Evolutionary conservation across 2,113 vertebrate genomes (phyloP).

Genomic region (Cebus imitator): DNA sequence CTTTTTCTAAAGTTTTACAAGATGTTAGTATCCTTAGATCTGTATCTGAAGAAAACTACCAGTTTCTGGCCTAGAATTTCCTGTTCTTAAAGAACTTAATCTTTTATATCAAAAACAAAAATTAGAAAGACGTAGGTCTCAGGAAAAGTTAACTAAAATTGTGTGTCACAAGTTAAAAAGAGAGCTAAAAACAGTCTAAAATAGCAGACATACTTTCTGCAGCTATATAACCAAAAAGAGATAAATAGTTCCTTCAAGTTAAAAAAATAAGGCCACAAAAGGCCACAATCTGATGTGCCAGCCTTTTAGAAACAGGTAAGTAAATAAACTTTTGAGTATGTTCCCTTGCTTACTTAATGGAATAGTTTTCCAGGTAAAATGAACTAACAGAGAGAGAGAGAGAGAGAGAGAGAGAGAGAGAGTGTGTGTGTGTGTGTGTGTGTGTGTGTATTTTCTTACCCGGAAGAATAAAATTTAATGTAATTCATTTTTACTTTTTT

Average conservation of each 20-base stretch:
- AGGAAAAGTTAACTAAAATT: constrained; percentile 73
- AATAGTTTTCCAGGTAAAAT: constrained; percentile 16
- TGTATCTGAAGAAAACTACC: background rate
- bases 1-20: constrained; percentile 13
- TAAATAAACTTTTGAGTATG: background rate
- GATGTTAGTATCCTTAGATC: constrained; percentile 38
- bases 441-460: background rate
- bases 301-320: background rate
- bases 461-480: background rate
- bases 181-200: background rate
- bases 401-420: too few relatives aligned
- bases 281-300: background rate
- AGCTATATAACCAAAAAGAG: background rate
- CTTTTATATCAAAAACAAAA: constrained; percentile 75
- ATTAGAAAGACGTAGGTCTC: constrained; percentile 62
- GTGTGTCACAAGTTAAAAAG: background rate
- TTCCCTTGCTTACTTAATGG: background rate
- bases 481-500: background rate
- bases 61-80: constrained; percentile 67
- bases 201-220: background rate
- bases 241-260: background rate
- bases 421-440: background rate
- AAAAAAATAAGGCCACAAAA: background rate
- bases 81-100: constrained; percentile 67
- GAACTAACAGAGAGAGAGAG: background rate